Evolutionary conservation across 2,888 invertebrate species (phyloP), one percentile per base, ranked within the genome.

Genomic region (Caenorhabditis doughertyi): DNA sequence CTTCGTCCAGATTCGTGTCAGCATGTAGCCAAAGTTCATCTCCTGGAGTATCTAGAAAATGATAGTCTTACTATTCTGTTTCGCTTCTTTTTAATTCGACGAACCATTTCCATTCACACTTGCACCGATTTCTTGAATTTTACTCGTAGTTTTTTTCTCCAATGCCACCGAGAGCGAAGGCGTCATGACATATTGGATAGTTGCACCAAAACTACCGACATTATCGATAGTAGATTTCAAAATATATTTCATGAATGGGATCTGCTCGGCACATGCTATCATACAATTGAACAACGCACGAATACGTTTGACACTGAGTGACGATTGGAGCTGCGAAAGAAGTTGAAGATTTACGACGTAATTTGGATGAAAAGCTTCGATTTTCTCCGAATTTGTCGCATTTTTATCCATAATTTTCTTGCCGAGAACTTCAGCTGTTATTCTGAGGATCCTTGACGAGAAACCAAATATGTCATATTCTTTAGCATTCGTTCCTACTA

Each of bases 101-200:
- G 4, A 11, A 49, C 35, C 56, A 13, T 60, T 44, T 13, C 21
- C 67, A 18, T 77, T 60, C 5, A 7, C n/a, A 29, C 72, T 60
- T n/a, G 47, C 62, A 5, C 72, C 81, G 25, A 81, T 49, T 51
- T 81, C 81, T 25, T 71, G 25, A 67, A 81, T 72, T 42, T 42
- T 55, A 11, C 55, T 21, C 5, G 44, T 21, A 39, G 58, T 23
- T 25, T 27, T 53, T 42, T 65, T 71, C 11, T 55, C 35, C 18
- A 58, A n/a, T 18, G 55, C 18, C 13, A 79, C 35, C 0, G 39
- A 9, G n/a, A 42, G 67, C 2, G 51, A 47, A 16, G 73, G 70
- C 9, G 47, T 65, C 51, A 79, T 70, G n/a, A 79, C 64, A 58
- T 68, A 64, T 8, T 64, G 44, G 32, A 74, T 79, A 0, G 79